Percentiles rank a stretch among this genome's conserved stretches.
These are phyloP conservation scores for Trachythela sp. DNA, from an alignment of 64 coral and sea anemone genomes.

Conservation along the genomic window DNA sequence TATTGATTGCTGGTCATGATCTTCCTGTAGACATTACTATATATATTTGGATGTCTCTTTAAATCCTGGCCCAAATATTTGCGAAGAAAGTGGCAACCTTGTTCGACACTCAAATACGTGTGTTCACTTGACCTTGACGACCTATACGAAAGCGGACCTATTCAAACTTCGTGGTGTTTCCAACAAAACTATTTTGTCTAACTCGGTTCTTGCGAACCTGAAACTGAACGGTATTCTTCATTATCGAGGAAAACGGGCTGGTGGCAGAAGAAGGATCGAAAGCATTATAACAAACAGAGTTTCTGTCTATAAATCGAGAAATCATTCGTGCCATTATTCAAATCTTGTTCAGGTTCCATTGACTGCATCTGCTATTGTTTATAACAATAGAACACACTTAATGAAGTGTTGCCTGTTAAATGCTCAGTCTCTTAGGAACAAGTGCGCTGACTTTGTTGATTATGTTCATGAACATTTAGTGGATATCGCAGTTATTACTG, in stretches of 20 bases:
- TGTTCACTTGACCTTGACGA: background rate
- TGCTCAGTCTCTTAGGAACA: conserved; percentile 29
- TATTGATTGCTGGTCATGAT: too few relatives aligned
- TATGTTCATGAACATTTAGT: conserved; percentile 31
- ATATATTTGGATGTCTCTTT: too few relatives aligned
- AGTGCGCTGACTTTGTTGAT: conserved; percentile 38
- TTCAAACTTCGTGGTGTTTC: background rate
- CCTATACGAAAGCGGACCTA: background rate
- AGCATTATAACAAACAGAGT: background rate
- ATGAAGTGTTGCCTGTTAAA: conserved; percentile 46
- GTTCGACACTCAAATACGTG: too few relatives aligned
- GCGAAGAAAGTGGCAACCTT: too few relatives aligned
- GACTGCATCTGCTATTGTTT: conserved; percentile 36
- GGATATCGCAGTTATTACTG: conserved; percentile 26
- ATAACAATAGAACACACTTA: conserved; percentile 43
- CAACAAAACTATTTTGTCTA: background rate
- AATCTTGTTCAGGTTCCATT: conserved; percentile 43
- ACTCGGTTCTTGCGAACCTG: background rate
- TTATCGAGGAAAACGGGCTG: background rate
- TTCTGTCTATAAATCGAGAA: background rate
- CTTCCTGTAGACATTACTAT: too few relatives aligned
- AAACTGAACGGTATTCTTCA: background rate
- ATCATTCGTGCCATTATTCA: conserved; percentile 37
- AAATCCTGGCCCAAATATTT: too few relatives aligned
- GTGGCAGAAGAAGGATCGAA: background rate